Evolutionary conservation across 2,888 invertebrate species (phyloP), one percentile per base, ranked within the genome.

Genomic region (Nudaria mundana): DNA sequence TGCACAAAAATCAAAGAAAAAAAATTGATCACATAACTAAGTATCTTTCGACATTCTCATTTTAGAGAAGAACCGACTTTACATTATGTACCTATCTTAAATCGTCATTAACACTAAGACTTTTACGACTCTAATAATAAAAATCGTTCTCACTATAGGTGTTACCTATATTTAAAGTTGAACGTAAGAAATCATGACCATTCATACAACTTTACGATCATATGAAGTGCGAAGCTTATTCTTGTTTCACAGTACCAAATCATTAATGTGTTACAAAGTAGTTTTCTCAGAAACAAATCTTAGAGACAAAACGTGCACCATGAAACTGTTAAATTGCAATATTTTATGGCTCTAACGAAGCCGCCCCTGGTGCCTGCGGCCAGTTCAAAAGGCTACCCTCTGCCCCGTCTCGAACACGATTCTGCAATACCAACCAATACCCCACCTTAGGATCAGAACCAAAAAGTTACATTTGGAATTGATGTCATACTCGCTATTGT

Each of bases 331-430:
- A 71, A 74, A 78, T 76, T 71, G 76, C 73, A 56, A 68, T n/a
- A 63, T 65, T 74, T 76, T 72, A 76, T 66, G 62, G 67, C 55
- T 63, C 60, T 52, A 60, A 48, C 61, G 67, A 56, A 55, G 55
- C 63, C 66, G 68, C 67, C 64, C 56, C 63, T 52, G 58, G 54
- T 63, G 81, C 81, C 72, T 62, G 76, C 74, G 79, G 82, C 71
- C 76, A 68, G 81, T 76, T 80, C 81, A 79, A 75, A 83, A 76
- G 81, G 77, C 67, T 67, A 67, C 69, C 69, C 71, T 68, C 58
- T 68, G 68, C 63, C 66, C 52, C 29, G 38, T 62, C 61, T 60
- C 40, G 56, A 58, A 53, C 66, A 64, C 56, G 68, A 62, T 61
- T 62, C 37, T 35, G 5, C 46, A 37, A 44, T 31, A 38, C 30